phyloP scores from a whole-genome alignment of 2,797 vertebrate species.

The Melanotaenia trifasciata region DNA sequence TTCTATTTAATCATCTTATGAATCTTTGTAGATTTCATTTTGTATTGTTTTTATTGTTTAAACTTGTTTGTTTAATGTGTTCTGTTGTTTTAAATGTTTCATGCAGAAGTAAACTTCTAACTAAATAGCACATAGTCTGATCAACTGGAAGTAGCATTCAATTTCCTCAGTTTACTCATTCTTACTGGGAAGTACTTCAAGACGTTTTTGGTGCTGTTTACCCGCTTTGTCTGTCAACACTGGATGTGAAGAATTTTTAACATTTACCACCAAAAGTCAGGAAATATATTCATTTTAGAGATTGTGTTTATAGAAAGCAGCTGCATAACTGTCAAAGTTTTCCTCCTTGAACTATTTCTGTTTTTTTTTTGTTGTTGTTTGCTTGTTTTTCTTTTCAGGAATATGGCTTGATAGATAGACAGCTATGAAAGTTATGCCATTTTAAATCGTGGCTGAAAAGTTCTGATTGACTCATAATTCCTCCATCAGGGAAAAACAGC shows the following conservation, averaged over 20 bases:
- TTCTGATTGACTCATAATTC: not conserved
- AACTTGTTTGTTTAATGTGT: not conserved
- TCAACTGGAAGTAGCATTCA: not conserved
- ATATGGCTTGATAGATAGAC: not conserved
- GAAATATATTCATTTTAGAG: not conserved
- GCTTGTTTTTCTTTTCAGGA: not conserved
- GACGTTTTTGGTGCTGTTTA: not conserved
- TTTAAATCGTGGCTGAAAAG: not conserved
- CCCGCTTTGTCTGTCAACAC: not conserved
- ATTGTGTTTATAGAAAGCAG: not conserved
- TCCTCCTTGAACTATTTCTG: not conserved
- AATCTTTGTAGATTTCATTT: not conserved
- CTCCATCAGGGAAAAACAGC: not conserved
- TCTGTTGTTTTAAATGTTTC: slow-evolving; percentile 3
- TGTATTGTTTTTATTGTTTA: no score
- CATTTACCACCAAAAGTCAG: not conserved
- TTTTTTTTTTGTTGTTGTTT: not conserved
- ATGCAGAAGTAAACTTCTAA: not conserved
- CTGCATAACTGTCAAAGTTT: not conserved
- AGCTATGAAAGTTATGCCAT: not conserved
- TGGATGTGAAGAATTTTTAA: not conserved
- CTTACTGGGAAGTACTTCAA: not conserved
- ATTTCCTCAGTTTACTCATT: no score
- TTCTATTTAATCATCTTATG: slow-evolving; percentile 10
- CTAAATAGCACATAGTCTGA: not conserved